Evolutionary conservation across 2,113 vertebrate species (phyloP).

Genomic region (Okapia johnstoni): DNA sequence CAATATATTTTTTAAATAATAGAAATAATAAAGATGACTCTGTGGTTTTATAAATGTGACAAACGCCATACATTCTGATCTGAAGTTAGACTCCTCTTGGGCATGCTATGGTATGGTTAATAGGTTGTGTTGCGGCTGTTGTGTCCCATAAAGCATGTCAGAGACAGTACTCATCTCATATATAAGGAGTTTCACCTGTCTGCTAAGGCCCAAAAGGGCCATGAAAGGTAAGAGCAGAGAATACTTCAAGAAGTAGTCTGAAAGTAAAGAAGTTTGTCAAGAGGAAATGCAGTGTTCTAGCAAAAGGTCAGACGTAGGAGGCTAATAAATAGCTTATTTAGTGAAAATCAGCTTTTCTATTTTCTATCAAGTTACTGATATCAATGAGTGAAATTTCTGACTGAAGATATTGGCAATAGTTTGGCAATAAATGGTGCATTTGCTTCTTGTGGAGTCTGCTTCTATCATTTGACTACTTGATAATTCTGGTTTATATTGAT

Average conservation of each 20-base stretch:
- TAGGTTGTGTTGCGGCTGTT: background rate
- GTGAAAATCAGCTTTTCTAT: conserved; percentile 1
- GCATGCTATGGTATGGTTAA: background rate
- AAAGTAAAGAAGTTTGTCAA: background rate
- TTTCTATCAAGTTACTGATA: background rate
- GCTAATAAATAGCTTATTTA: conserved; percentile 1
- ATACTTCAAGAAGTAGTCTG: background rate
- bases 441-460: background rate
- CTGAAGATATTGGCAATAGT: background rate
- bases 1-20: conserved; percentile 56
- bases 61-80: conserved; percentile 28
- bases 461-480: background rate
- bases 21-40: conserved; percentile 45
- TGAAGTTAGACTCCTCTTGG: background rate
- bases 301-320: background rate
- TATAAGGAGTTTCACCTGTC: background rate
- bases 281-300: background rate
- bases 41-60: conserved; percentile 49
- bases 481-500: background rate
- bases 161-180: background rate
- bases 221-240: conserved; percentile 23
- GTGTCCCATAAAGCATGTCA: conserved; percentile 7
- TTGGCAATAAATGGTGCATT: background rate
- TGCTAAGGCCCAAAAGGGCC: background rate
- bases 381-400: background rate